Base-by-base conservation (phyloP, 2,888 invertebrate species). In the Drosophila picticornis region DNA sequence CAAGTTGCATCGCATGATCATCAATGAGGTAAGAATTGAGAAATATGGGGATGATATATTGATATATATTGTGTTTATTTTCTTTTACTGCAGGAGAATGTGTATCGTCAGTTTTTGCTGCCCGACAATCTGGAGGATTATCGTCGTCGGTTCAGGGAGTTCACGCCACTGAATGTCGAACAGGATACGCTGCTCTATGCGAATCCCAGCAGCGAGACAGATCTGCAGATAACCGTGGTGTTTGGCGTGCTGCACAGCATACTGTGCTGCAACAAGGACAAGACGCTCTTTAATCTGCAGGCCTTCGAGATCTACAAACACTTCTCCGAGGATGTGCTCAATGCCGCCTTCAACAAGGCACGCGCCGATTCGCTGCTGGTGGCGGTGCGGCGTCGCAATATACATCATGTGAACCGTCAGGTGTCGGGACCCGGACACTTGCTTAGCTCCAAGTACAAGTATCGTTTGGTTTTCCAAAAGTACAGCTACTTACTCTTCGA, bases 271-370 rank as follows among this genome's bases (percentile, higher is more conserved):
- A 93, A 93, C 50, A 94, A 94, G 67, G 95, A 96, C 80, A 95
- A 95, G 83, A 94, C 94, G 1, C 94, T 95, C 0, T 95, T 95
- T 92, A 94, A 95, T 1, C 94, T 95, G 80, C 96, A 96, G 77
- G 93, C 97, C 72, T 96, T 95, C 82, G 95, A 95, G 85, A 94
- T 96, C 22, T 96, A 96, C 86, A 96, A 96, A 80, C 95, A 95
- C 76, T 97, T 96, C 91, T 95, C 96, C 0, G 96, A 97, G 77
- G 93, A 94, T 32, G 88, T 96, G 7, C 92, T 97, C 6, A 93
- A 95, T 59, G 93, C 93, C 0, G 95, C 96, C 0, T 94, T 96
- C 84, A 92, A 93, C 5, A 94, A 95, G 81, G 94, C 96, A 46
- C 94, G 95, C 11, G 83, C 93, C 0, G 95, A 95, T 79, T 94